These are phyloP conservation scores for Tiliacea citrago DNA, from an alignment of 2,888 invertebrate species.

Conservation along the genomic window DNA sequence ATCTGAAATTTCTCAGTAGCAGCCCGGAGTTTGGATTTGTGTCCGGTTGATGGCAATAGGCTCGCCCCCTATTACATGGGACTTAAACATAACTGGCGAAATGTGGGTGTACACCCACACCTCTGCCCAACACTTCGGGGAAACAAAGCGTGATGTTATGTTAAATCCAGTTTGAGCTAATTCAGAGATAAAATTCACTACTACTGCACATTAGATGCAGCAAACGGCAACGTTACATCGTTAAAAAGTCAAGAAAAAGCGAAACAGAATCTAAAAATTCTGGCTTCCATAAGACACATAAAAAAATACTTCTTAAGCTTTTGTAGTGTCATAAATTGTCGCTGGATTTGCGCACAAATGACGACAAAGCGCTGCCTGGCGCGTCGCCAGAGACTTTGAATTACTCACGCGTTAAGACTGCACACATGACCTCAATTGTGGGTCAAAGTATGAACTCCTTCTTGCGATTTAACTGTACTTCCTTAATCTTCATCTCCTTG, in stretches of 20 bases:
- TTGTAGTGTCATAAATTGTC: constrained; percentile 54
- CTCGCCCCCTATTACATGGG: no score
- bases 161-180: not conserved
- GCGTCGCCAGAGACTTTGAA: constrained; percentile 45
- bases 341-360: constrained; percentile 49
- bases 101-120: not conserved
- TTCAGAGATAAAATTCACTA: not conserved
- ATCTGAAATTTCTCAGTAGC: no score
- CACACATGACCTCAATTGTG: constrained; percentile 42
- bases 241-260: not conserved
- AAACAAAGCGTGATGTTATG: no score
- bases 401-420: constrained; percentile 49
- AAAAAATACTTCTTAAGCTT: constrained; percentile 44
- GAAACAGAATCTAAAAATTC: constrained; percentile 20
- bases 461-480: not conserved
- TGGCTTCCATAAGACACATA: constrained; percentile 6
- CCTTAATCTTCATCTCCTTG: not conserved
- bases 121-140: not conserved
- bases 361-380: constrained; percentile 54
- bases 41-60: no score
- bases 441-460: not conserved
- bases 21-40: no score
- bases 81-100: not conserved
- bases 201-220: constrained; percentile 17
- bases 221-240: not conserved